Conservation (phyloP, 2,797 vertebrate species). For the Schizopygopsis pylzovi region DNA sequence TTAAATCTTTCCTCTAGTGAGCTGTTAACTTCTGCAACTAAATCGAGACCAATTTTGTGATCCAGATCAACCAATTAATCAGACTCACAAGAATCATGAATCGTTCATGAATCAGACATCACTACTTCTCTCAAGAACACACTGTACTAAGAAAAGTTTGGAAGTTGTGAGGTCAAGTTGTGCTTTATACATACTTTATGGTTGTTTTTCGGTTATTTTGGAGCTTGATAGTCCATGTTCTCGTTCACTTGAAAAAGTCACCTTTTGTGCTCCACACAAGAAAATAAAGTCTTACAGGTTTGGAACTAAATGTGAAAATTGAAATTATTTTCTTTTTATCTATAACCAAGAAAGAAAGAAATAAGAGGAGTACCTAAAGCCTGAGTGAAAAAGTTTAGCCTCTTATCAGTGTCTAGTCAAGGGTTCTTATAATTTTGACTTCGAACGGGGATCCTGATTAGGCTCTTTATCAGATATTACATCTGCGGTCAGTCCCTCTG, state of each 20-base stretch:
- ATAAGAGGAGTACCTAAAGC: background rate
- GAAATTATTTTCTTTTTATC: slow-evolving; percentile 10
- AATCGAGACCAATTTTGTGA: background rate
- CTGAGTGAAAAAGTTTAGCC: slow-evolving; percentile 37
- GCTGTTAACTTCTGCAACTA: background rate
- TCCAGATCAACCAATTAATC: background rate
- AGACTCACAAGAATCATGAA: background rate
- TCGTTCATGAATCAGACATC: background rate
- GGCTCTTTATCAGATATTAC: slow-evolving; percentile 35
- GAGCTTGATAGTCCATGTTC: background rate
- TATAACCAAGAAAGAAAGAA: slow-evolving; percentile 23
- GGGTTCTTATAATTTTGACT: slow-evolving; percentile 48
- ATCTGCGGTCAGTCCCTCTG: slow-evolving; percentile 49
- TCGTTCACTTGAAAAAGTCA: background rate
- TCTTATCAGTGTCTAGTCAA: slow-evolving; percentile 43
- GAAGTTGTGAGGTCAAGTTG: background rate
- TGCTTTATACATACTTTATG: background rate
- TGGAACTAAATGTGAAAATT: background rate
- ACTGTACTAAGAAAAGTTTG: background rate
- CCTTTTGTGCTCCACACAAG: background rate
- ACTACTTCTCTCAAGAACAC: background rate
- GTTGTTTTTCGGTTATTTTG: background rate
- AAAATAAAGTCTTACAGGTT: background rate
- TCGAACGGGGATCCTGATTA: slow-evolving; percentile 32
- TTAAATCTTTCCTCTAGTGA: background rate